Evolutionary conservation across 2,888 invertebrate species (phyloP), one percentile per base, ranked within the genome.

Genomic region (Drosophila testacea): DNA sequence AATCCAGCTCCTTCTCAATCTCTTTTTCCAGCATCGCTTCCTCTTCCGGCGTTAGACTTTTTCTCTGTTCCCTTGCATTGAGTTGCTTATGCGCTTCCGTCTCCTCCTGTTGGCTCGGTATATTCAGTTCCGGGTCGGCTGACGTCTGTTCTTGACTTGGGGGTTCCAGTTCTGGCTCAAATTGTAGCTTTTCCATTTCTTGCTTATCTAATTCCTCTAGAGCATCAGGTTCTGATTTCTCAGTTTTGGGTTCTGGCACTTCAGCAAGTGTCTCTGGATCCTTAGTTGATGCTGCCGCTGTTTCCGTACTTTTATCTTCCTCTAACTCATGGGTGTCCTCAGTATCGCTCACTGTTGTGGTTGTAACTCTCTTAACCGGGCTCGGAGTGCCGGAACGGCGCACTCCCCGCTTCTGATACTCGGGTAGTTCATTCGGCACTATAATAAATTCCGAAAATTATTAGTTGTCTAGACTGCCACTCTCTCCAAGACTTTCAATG

Each of bases 381-480:
- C 44, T 57, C 1, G 88, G 77, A 2, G 77, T 74, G 11, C 48
- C 65, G 22, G 63, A 7, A 30, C 74, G 57, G 6, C 50, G 63
- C 2, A 54, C 38, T 6, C 44, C 52, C 5, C n/a, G 5, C 4
- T 7, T 6, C 1, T 47, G 46, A 51, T 27, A 27, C 1, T 27
- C 55, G 6, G 83, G 65, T 39, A 79, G 6, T 9, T 83, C 85
- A 28, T 82, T 87, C 52, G 83, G 83, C 36, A 83, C 83, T 82
- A 36, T 16, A 56, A 38, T 0, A 51, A 27, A 27, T n/a, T 16
- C 11, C 22, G 22, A 22, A 16, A 4, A 16, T 41, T 30, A 16
- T 30, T 22, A 22, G 0, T 36, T 16, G 10, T 9, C 22, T 22
- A 22, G 22, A 22, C 22, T 22, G 22, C 2, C 22, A 22, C 22